A percentile compares a stretch with the other conserved stretches of the same genome.
Conservation (phyloP, 2,888 invertebrate genomes). For the Drosophila basisetae region DNA sequence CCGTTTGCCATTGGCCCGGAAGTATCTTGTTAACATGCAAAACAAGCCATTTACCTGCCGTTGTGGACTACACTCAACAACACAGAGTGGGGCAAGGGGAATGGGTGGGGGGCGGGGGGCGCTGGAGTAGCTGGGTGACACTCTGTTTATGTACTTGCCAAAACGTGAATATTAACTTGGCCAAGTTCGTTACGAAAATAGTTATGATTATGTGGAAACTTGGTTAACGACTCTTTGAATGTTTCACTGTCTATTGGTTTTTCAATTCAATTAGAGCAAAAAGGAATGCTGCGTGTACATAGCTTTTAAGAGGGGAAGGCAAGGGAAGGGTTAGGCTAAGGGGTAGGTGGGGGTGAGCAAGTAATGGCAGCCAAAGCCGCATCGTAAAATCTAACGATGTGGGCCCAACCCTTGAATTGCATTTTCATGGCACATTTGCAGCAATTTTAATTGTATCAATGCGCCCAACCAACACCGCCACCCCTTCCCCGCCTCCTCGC, state of each 20-base stretch:
- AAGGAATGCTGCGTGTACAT: constrained; percentile 25
- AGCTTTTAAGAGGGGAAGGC: not conserved
- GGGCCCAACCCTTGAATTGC: constrained; percentile 75
- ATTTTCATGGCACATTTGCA: constrained; percentile 75
- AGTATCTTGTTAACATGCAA: constrained; percentile 83
- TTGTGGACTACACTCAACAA: not conserved
- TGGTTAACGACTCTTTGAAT: constrained; percentile 23
- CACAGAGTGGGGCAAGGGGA: not conserved
- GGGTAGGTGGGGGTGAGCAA: no score
- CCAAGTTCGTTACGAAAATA: constrained; percentile 6
- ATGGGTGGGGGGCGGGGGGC: not conserved
- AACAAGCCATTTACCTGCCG: constrained; percentile 75
- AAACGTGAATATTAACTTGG: constrained; percentile 43
- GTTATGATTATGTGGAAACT: constrained; percentile 22
- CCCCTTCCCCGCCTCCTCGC: not conserved
- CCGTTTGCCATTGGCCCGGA: constrained; percentile 70
- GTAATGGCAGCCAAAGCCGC: constrained; percentile 48
- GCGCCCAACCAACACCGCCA: constrained; percentile 23
- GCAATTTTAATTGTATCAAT: constrained; percentile 76
- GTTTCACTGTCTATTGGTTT: constrained; percentile 35
- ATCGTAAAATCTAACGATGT: constrained; percentile 76
- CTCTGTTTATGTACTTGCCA: constrained; percentile 58
- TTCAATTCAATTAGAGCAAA: constrained; percentile 62
- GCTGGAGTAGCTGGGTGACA: not conserved
- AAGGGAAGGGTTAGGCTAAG: not conserved